phyloP scores from a whole-genome alignment of 2,113 vertebrate genomes.

The Macquaria australasica region DNA sequence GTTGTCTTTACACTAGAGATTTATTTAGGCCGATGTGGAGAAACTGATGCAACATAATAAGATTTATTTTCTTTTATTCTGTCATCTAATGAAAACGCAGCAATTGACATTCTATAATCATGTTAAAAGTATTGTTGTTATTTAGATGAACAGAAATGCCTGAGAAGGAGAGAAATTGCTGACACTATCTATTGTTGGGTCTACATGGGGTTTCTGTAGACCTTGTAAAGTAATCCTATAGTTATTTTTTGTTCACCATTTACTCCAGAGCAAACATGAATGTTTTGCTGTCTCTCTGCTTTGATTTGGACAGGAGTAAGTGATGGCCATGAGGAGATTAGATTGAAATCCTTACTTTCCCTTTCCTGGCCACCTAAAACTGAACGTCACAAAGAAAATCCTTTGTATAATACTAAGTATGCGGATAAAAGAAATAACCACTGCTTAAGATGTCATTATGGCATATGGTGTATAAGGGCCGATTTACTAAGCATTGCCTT shows the following conservation, averaged over 20 bases:
- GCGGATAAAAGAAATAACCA: background rate
- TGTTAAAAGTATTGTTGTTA: background rate
- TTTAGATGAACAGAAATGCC: background rate
- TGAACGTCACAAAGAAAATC: constrained; percentile 3
- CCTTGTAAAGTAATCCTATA: background rate
- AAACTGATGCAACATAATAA: background rate
- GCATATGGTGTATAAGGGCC: background rate
- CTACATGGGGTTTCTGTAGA: background rate
- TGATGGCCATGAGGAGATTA: constrained; percentile 16
- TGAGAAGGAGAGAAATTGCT: background rate
- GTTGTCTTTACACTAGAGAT: background rate
- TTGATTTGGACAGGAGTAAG: background rate
- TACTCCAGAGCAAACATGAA: background rate
- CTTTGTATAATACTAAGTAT: background rate
- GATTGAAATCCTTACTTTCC: constrained; percentile 16
- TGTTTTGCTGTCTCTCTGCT: background rate
- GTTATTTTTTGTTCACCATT: background rate
- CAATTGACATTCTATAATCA: background rate
- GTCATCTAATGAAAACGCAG: background rate
- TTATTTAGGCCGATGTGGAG: background rate
- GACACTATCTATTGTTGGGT: background rate
- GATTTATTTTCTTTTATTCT: background rate
- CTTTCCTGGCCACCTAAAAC: background rate
- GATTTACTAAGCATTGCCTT: background rate
- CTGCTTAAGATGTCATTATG: background rate